Evolutionary conservation across 2,888 invertebrate species (phyloP), one percentile per base, ranked within the genome.

Genomic region (Limnephilus lunatus): DNA sequence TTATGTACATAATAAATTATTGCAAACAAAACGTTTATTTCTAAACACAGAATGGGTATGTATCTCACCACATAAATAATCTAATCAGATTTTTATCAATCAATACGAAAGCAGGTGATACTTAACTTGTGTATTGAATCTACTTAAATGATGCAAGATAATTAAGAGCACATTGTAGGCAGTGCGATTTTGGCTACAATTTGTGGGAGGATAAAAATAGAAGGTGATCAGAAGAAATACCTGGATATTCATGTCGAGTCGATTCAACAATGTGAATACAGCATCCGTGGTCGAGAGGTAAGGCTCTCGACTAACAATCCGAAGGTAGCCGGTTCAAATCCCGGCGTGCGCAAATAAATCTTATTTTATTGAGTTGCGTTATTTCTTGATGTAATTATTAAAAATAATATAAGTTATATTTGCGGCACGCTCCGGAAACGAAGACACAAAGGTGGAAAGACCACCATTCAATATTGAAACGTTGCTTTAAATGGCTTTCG

Each of bases 51-150:
- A 68, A 68, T 68, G 68, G 68, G 81, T 89, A 80, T 32, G 35
- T 68, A 88, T 88, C 31, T 68, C 35, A 81, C 81, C n/a, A 81
- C 81, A 39, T 15, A 81, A 80, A 81, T 80, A 35, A 89, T 25
- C 68, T 9, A 25, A 68, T n/a, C 68, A 25, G 68, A 4, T 68
- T n/a, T 25, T 68, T 68, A 68, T 68, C 25, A 7, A 9, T n/a
- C 68, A 25, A 68, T 25, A 25, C 9, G 68, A 68, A 68, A 68
- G 68, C 68, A 9, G 25, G n/a, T n/a, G 9, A 68, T 68, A n/a
- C 68, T 9, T 68, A n/a, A 68, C 25, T 19, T 68, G 19, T 19
- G 44, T 48, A 15, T 11, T 48, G 68, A 0, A 12, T n/a, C 25
- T 68, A 68, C n/a, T n/a, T n/a, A 68, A n/a, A 25, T 25, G 7